Percentiles rank a stretch among this genome's conserved stretches.
Conservation (phyloP, 2,113 vertebrate species). For the Ciconia maguari region DNA sequence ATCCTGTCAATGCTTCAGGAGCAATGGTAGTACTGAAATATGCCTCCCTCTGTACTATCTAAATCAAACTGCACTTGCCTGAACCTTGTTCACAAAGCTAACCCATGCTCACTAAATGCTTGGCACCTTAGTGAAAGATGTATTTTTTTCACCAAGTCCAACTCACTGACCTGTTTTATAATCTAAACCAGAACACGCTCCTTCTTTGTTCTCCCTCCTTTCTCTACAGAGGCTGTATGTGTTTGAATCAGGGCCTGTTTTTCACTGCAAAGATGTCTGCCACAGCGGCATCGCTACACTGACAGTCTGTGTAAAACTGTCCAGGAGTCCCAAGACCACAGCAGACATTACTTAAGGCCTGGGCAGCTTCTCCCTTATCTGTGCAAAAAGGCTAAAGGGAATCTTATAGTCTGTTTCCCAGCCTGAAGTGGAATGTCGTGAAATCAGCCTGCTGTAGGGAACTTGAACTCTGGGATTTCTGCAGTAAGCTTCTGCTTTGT, state of each 20-base stretch:
- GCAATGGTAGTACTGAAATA: neutral
- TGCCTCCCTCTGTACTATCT: neutral
- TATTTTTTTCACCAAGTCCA: neutral
- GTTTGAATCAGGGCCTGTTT: neutral
- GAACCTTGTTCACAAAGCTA: neutral
- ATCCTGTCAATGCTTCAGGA: neutral
- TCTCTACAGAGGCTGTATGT: neutral
- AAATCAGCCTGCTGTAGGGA: neutral
- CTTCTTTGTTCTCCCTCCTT: neutral
- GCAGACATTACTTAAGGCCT: neutral
- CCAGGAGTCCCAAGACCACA: neutral
- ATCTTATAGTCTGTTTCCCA: neutral
- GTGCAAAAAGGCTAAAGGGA: neutral
- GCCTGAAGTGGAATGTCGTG: neutral
- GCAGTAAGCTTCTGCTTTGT: neutral
- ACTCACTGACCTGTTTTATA: neutral
- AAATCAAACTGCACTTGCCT: neutral
- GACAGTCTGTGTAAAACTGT: neutral
- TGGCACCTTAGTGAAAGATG: neutral
- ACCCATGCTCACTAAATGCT: neutral
- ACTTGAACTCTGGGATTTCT: neutral
- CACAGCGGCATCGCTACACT: neutral
- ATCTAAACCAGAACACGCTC: neutral
- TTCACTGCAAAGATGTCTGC: neutral
- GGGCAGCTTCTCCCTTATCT: neutral